These are phyloP conservation scores for Galerucella pusilla DNA, from an alignment of 2,888 invertebrate genomes.

Conservation along the genomic window DNA sequence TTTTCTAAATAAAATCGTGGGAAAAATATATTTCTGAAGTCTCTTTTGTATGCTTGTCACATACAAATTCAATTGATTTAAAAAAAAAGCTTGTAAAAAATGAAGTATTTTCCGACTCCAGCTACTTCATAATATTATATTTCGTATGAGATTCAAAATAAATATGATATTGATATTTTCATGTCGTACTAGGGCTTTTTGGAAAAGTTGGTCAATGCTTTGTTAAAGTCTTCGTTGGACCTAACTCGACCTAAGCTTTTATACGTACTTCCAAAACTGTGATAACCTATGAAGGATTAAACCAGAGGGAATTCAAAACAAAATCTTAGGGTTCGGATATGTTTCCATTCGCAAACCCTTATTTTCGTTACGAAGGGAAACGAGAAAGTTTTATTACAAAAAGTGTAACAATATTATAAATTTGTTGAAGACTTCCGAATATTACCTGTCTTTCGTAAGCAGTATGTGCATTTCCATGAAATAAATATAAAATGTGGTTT, in stretches of 20 bases:
- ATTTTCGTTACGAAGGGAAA: not conserved
- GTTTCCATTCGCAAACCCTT: not conserved
- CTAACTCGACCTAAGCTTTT: not conserved
- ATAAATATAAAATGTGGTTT: too few species aligned
- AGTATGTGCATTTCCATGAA: too few species aligned
- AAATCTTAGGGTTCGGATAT: not conserved
- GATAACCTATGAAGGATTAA: not conserved
- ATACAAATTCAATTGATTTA: too few species aligned
- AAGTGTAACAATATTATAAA: too few species aligned
- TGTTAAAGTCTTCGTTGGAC: not conserved
- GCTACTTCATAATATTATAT: not conserved
- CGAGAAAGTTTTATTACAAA: too few species aligned
- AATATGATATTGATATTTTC: not conserved
- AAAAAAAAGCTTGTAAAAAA: too few species aligned
- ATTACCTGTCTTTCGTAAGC: too few species aligned
- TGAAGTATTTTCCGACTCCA: too few species aligned
- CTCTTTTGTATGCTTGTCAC: too few species aligned
- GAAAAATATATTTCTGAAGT: too few species aligned
- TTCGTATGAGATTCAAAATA: not conserved
- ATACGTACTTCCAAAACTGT: conserved; percentile 11
- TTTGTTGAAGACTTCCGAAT: too few species aligned
- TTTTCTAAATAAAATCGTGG: too few species aligned
- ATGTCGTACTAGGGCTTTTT: not conserved
- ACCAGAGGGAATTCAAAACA: not conserved
- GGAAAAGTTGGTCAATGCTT: not conserved